Evolutionary conservation across 1,140 invertebrate species (phyloP).

Genomic region (Drosophila mojavensis): DNA sequence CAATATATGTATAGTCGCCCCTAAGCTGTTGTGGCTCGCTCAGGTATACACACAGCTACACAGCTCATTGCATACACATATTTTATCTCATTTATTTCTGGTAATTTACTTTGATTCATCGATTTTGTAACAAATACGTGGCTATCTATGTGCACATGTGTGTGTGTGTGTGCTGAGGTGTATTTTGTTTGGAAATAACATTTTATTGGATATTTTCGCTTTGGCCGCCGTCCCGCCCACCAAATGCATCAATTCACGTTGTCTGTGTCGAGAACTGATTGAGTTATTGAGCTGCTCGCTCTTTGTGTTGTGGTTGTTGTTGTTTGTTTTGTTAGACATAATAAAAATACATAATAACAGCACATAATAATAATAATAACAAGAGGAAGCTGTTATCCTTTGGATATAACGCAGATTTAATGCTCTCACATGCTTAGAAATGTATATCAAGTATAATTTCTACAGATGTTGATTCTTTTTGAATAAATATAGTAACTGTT

Average conservation of each 20-base stretch:
- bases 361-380: conserved; percentile 71
- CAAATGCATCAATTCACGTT: conserved; percentile 47
- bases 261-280: conserved; percentile 64
- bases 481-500: too few relatives aligned
- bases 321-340: conserved; percentile 30
- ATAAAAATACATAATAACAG: conserved; percentile 16
- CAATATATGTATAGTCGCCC: neutral
- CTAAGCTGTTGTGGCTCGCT: conserved; percentile 13
- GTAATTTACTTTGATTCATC: conserved; percentile 82
- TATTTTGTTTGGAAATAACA: conserved; percentile 40
- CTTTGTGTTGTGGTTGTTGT: conserved; percentile 14
- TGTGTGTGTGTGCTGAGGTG: neutral
- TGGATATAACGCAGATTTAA: neutral
- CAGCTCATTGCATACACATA: conserved; percentile 61
- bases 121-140: conserved; percentile 75
- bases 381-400: neutral
- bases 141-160: neutral
- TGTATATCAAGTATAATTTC: too few relatives aligned
- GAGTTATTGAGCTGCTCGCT: conserved; percentile 70
- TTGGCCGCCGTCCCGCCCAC: conserved; percentile 25
- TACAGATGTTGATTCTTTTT: too few relatives aligned
- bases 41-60: conserved; percentile 42
- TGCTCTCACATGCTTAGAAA: neutral
- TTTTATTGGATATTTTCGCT: conserved; percentile 67
- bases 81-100: conserved; percentile 82